Evolutionary conservation across 2,888 invertebrate species (phyloP).

Genomic region (Mantis religiosa): DNA sequence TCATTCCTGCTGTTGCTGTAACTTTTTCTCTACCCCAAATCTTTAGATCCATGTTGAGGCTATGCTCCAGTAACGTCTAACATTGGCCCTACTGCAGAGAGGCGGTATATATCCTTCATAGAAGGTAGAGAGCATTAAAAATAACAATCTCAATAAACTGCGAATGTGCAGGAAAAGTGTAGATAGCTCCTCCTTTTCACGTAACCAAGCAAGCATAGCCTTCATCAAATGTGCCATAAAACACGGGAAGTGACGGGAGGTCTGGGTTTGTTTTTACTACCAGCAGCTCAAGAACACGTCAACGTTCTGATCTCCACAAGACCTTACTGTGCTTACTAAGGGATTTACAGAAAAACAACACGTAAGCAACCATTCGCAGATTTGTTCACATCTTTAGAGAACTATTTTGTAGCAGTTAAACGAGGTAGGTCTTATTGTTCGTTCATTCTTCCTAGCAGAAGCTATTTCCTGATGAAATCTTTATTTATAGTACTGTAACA

Average conservation of each 20-base stretch:
- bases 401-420: too few relatives aligned
- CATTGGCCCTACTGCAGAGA: too few relatives aligned
- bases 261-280: not conserved
- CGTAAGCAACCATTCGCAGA: not conserved
- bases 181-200: not conserved
- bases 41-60: too few relatives aligned
- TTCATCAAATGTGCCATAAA: not conserved
- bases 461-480: too few relatives aligned
- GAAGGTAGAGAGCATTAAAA: not conserved
- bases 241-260: not conserved
- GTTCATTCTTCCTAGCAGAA: too few relatives aligned
- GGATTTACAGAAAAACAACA: not conserved
- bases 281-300: not conserved
- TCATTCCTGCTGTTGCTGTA: too few relatives aligned
- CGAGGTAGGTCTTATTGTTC: too few relatives aligned
- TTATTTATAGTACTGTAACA: too few relatives aligned
- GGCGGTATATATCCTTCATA: not conserved
- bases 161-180: not conserved
- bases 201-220: not conserved
- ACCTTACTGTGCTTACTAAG: not conserved
- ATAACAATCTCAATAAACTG: not conserved
- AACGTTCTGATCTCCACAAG: not conserved
- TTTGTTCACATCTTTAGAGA: not conserved
- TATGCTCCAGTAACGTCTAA: too few relatives aligned
- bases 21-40: too few relatives aligned